Conservation (phyloP, 53 echinoderm and acorn worm genomes). For the Paracentrotus lividus region DNA sequence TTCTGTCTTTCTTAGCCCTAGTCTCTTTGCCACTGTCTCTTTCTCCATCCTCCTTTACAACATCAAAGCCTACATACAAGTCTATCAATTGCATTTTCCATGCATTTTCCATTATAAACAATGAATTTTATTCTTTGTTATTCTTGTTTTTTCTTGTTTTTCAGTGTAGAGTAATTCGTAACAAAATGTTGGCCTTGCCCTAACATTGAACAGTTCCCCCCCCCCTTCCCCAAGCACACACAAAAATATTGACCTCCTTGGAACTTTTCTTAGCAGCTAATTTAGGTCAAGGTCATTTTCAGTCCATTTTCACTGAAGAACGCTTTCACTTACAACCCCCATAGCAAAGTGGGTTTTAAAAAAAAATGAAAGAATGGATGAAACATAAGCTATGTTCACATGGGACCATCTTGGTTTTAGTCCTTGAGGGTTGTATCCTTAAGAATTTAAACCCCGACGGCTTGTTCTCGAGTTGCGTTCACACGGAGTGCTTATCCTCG, state of each 20-base stretch:
- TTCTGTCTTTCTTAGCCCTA: background rate
- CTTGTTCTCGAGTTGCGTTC: too few species aligned
- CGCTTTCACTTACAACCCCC: background rate
- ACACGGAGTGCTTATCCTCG: too few species aligned
- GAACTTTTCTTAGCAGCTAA: conserved; percentile 16
- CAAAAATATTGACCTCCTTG: conserved; percentile 34
- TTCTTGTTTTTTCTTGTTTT: too few species aligned
- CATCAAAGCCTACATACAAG: too few species aligned
- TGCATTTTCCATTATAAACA: too few species aligned
- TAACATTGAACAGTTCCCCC: background rate
- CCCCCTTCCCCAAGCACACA: background rate
- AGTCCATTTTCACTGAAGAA: background rate
- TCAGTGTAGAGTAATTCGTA: too few species aligned
- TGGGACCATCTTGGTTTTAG: too few species aligned
- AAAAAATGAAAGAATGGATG: background rate
- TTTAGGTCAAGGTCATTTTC: conserved; percentile 42
- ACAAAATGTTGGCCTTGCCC: conserved; percentile 2
- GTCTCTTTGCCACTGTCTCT: background rate
- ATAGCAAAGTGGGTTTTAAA: background rate
- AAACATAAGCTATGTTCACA: background rate
- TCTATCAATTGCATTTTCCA: too few species aligned
- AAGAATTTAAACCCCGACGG: too few species aligned
- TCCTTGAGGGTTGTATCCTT: too few species aligned
- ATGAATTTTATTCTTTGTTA: too few species aligned
- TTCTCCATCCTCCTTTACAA: background rate